Percentiles rank a stretch among this genome's conserved stretches.
Conservation (phyloP, 2,797 vertebrate genomes). For the Tauraco hartlaubi region DNA sequence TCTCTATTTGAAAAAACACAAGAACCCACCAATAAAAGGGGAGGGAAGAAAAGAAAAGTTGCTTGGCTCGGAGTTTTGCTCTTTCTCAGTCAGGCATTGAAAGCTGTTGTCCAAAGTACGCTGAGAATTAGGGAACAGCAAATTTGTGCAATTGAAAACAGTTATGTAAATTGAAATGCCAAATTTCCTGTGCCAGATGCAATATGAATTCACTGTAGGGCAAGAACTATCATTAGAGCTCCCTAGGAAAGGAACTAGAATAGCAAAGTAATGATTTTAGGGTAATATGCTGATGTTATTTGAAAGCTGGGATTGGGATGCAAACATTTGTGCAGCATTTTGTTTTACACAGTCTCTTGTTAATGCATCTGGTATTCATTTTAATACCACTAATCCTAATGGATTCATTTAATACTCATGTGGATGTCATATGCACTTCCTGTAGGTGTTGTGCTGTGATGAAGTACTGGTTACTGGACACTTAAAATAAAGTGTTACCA, state of each 20-base stretch:
- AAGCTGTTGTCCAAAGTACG: slow-evolving; percentile 27
- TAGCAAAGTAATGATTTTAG: slow-evolving; percentile 72
- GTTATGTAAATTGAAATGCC: slow-evolving; percentile 64
- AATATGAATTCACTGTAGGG: slow-evolving; percentile 71
- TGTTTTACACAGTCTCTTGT: slow-evolving; percentile 5
- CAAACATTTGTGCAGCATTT: slow-evolving; percentile 63
- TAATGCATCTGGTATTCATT: slow-evolving; percentile 64
- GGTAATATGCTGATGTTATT: slow-evolving; percentile 64
- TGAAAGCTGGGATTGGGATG: slow-evolving; percentile 57
- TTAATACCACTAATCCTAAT: slow-evolving; percentile 6
- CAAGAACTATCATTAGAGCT: slow-evolving; percentile 64
- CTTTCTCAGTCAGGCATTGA: slow-evolving; percentile 39
- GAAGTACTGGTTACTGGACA: slow-evolving; percentile 21
- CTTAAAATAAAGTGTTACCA: slow-evolving; percentile 20
- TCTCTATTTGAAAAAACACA: background rate
- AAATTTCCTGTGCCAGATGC: slow-evolving; percentile 68
- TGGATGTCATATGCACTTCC: slow-evolving; percentile 7
- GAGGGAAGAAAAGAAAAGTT: background rate
- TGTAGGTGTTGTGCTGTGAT: background rate
- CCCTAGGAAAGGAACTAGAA: slow-evolving; percentile 63
- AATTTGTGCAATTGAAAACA: slow-evolving; percentile 60
- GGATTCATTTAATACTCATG: slow-evolving; percentile 21
- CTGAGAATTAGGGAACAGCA: slow-evolving; percentile 55
- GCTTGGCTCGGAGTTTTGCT: slow-evolving; percentile 29
- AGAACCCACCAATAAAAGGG: background rate